Conservation (phyloP, 37 sponge, comb jelly and placozoan species). For the Dysidea cf. avara region DNA sequence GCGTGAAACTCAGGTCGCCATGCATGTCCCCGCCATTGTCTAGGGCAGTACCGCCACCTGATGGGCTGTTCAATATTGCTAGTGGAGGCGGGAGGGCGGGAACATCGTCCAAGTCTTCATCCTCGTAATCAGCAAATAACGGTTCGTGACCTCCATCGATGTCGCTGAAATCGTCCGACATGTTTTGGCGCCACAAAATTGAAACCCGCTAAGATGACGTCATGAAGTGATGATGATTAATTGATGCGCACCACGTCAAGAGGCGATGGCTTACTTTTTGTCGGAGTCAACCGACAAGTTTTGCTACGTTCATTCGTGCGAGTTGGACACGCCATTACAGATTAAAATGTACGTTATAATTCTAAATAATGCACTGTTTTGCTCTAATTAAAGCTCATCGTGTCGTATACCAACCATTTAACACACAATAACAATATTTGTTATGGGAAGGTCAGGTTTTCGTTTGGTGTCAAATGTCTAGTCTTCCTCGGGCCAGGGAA, state of each 20-base stretch:
- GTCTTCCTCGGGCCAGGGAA: no score
- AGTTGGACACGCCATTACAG: conserved; percentile 66
- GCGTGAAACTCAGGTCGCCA: neutral
- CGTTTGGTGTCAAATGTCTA: no score
- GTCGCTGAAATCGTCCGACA: neutral
- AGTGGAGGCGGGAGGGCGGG: conserved; percentile 77
- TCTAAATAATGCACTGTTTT: neutral
- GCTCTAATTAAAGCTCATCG: neutral
- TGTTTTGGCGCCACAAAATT: conserved; percentile 2
- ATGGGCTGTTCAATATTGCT: neutral
- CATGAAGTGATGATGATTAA: no score
- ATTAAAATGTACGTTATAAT: conserved; percentile 75
- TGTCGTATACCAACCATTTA: neutral
- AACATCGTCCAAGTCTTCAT: conserved; percentile 49
- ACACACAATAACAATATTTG: no score
- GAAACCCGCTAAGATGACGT: neutral
- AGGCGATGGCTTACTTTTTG: conserved; percentile 66
- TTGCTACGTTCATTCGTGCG: conserved; percentile 78
- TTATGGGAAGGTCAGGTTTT: no score
- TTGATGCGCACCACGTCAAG: neutral
- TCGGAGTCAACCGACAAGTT: conserved; percentile 70
- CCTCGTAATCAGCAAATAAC: conserved; percentile 69
- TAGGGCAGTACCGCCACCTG: neutral
- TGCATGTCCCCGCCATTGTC: neutral
- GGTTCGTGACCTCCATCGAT: conserved; percentile 63